Evolutionary conservation across 1,140 invertebrate species (phyloP).

Genomic region (Lepidostoma basale): DNA sequence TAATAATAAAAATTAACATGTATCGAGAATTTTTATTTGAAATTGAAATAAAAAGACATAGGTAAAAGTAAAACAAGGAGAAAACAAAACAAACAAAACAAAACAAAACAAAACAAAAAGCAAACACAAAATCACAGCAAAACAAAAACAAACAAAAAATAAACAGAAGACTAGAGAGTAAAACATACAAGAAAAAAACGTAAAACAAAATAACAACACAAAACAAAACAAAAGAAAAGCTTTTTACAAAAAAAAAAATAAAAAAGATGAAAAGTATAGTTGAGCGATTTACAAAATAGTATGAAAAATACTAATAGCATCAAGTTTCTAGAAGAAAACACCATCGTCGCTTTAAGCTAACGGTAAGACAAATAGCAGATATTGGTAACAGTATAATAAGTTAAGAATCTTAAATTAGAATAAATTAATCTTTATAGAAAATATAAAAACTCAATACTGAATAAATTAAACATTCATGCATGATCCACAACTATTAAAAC

Average conservation of each 20-base stretch:
- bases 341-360: background rate
- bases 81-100: slow-evolving; percentile 24
- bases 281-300: background rate
- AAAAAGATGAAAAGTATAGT: background rate
- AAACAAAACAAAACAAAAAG: slow-evolving; percentile 28
- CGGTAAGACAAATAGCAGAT: slow-evolving; percentile 13
- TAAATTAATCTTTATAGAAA: background rate
- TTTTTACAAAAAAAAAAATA: slow-evolving; percentile 30
- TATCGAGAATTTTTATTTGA: slow-evolving; percentile 14
- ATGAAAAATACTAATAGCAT: background rate
- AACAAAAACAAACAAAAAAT: slow-evolving; percentile 20
- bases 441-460: background rate
- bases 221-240: background rate
- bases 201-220: slow-evolving; percentile 9
- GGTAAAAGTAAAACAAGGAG: slow-evolving; percentile 27
- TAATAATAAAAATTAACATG: slow-evolving; percentile 27
- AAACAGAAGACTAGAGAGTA: slow-evolving; percentile 9
- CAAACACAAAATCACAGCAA: slow-evolving; percentile 30
- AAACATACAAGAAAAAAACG: slow-evolving; percentile 1
- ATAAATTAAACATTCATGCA: slow-evolving; percentile 6
- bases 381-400: no score
- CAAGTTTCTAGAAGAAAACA: slow-evolving; percentile 8
- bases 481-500: background rate
- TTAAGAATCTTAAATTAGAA: background rate
- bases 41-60: slow-evolving; percentile 30